phyloP scores from a whole-genome alignment of 2,113 vertebrate species.

The Triplophysa dalaica region DNA sequence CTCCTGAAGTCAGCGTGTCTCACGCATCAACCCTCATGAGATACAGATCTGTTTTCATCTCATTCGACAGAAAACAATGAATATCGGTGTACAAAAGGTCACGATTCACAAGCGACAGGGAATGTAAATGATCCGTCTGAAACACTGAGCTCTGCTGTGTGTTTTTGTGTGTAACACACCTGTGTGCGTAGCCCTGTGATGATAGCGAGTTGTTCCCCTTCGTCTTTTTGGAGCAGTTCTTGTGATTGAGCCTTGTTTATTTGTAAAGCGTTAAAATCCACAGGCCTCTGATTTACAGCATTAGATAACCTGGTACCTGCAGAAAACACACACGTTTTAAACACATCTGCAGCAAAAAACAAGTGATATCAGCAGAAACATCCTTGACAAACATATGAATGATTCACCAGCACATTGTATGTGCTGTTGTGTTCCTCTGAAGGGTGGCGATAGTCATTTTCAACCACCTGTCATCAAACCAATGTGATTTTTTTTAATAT shows the following conservation, averaged over 20 bases:
- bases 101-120: background rate
- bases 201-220: conserved; percentile 72
- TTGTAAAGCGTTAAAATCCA: conserved; percentile 73
- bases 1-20: background rate
- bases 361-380: background rate
- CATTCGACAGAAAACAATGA: conserved; percentile 10
- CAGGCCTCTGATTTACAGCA: conserved; percentile 66
- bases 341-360: background rate
- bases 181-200: conserved; percentile 79
- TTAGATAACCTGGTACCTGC: conserved; percentile 52
- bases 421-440: background rate
- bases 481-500: background rate
- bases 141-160: background rate
- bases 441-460: background rate
- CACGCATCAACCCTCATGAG: background rate
- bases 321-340: conserved; percentile 28
- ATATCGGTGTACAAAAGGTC: background rate
- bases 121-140: conserved; percentile 15
- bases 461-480: background rate
- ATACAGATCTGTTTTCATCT: background rate
- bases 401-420: background rate
- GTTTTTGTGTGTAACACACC: conserved; percentile 67
- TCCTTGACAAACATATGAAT: background rate
- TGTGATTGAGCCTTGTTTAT: conserved; percentile 72
- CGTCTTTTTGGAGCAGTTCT: conserved; percentile 64